Conservation (phyloP, 2,888 invertebrate species). For the Rhodophaea formosa region DNA sequence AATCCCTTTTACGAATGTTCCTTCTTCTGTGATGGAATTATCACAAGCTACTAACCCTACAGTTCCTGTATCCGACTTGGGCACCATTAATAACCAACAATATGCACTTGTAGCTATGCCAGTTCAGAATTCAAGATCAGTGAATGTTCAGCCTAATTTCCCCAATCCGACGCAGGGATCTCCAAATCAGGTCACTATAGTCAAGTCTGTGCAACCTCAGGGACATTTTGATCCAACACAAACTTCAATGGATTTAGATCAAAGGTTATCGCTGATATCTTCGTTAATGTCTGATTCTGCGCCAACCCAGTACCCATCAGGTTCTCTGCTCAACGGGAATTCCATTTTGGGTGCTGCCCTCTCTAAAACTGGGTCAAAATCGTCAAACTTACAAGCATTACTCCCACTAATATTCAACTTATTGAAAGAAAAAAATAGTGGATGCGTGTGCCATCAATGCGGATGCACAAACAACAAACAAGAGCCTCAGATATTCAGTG, state of each 20-base stretch:
- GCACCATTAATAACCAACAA: constrained; percentile 23
- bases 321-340: constrained; percentile 17
- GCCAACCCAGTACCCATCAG: not conserved
- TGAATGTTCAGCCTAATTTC: constrained; percentile 10
- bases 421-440: constrained; percentile 53
- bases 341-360: constrained; percentile 29
- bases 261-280: constrained; percentile 35
- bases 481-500: constrained; percentile 37
- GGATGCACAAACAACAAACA: constrained; percentile 35
- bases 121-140: constrained; percentile 28
- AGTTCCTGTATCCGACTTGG: constrained; percentile 15
- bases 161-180: constrained; percentile 1
- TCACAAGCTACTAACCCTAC: constrained; percentile 22
- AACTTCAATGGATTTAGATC: constrained; percentile 27
- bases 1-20: not conserved
- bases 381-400: constrained; percentile 52
- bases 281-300: constrained; percentile 38
- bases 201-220: constrained; percentile 39
- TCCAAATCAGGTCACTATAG: constrained; percentile 24
- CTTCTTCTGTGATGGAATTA: constrained; percentile 10
- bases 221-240: constrained; percentile 23
- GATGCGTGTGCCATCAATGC: constrained; percentile 44
- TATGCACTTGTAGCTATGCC: constrained; percentile 25
- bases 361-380: constrained; percentile 38
- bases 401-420: constrained; percentile 63